Percentiles rank a stretch among this genome's conserved stretches.
Evolutionary conservation across 2,797 vertebrate genomes (phyloP).

Genomic region (Myioborus melanocephalus): DNA sequence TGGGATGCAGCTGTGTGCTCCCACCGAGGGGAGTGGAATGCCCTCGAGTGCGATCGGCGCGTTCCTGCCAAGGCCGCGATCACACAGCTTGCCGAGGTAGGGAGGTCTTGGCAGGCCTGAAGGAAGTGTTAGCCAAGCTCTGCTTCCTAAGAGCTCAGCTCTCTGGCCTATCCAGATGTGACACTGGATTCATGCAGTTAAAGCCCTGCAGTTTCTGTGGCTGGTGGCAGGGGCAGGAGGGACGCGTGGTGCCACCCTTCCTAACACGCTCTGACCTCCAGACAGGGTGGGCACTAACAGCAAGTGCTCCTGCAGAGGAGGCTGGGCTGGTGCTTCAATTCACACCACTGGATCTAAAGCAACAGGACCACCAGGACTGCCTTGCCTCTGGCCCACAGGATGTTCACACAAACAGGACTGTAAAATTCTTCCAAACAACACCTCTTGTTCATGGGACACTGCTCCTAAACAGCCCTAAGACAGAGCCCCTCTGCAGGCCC

Average conservation of each 20-base stretch:
- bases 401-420: fast-evolving
- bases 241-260: fast-evolving
- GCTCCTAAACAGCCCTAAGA: background rate
- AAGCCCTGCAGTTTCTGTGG: background rate
- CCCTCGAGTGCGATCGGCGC: background rate
- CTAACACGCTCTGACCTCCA: background rate
- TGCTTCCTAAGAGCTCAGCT: background rate
- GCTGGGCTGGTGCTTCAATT: background rate
- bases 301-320: background rate
- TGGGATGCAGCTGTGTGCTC: slow-evolving; percentile 19
- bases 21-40: background rate
- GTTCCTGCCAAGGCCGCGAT: background rate
- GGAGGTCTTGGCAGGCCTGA: background rate
- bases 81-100: background rate
- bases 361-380: background rate
- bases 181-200: background rate
- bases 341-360: background rate
- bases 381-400: background rate
- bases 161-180: background rate
- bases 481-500: background rate
- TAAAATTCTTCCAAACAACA: background rate
- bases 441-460: background rate
- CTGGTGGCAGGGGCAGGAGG: background rate
- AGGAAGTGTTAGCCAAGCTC: background rate
- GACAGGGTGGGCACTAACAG: background rate